Conservation (phyloP, 2,113 vertebrate genomes). For the Phyllostomus hastatus region DNA sequence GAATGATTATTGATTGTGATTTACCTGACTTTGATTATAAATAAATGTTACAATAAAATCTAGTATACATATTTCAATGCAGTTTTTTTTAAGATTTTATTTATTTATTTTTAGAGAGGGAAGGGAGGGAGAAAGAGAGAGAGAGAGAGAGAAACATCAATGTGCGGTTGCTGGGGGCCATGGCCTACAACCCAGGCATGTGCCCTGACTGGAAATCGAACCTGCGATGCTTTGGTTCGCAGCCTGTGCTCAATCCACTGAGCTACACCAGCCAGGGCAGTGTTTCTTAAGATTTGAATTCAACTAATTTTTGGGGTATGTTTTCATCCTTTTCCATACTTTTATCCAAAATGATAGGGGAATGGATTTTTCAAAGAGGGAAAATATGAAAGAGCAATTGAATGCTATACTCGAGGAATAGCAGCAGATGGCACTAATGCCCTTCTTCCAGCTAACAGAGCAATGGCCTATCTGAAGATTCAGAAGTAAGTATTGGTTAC, state of each 20-base stretch:
- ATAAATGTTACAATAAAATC: background rate
- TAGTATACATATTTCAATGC: background rate
- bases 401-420: conserved; percentile 93
- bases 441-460: conserved; percentile 95
- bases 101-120: too few species aligned
- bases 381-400: conserved; percentile 91
- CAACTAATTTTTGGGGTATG: background rate
- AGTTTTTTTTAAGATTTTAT: background rate
- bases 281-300: conserved; percentile 32
- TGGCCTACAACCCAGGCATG: too few species aligned
- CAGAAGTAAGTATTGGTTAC: conserved; percentile 83
- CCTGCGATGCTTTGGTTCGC: too few species aligned
- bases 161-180: too few species aligned
- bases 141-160: too few species aligned
- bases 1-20: conserved; percentile 1
- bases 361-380: conserved; percentile 98
- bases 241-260: too few species aligned
- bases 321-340: background rate
- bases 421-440: conserved; percentile 91
- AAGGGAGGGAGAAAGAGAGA: too few species aligned
- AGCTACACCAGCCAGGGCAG: too few species aligned
- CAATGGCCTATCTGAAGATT: conserved; percentile 95
- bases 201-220: too few species aligned
- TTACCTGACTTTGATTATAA: background rate
- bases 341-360: conserved; percentile 82